Base-by-base conservation (phyloP, 1,140 invertebrate species). In the Schlechtendalia chinensis region DNA sequence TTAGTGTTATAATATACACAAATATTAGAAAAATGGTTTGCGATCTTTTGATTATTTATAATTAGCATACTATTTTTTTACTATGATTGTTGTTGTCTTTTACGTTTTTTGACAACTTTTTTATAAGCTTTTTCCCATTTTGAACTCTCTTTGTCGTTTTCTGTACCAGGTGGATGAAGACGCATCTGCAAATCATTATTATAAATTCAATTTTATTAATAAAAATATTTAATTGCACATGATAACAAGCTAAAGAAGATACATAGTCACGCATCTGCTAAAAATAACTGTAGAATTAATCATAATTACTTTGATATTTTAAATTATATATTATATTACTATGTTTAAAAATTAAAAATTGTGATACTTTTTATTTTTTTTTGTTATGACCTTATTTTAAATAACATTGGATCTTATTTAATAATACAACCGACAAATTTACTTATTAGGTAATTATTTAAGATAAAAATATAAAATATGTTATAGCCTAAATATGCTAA, bases 101-200 rank as follows among this genome's bases (percentile, higher is more conserved):
- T 79, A 79, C 74, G 74, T 56, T 80, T 83, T 75, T 82, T 83
- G 50, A 81, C 74, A 27, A 82, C 79, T 79, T 83, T 83, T 47
- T 82, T 83, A 45, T 83, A 82, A 14, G 82, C 80, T 67, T 71
- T 74, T 45, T 81, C 81, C 82, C 82, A 83, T 82, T 83, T 83
- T 58, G 81, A 67, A 29, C 80, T 71, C 11, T 80, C 59, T 79
- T 77, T 82, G 24, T 81, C 81, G 47, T 82, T 80, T 29, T 89
- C 87, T 79, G 87, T 88, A 83, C 89, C 89, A n/a, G 89, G 89
- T 27, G 90, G 89, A 85, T 90, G 87, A 82, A 89, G 87, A 82
- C 89, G 86, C 88, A 90, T 90, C 90, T 91, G 86, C 82, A 87
- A 87, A 85, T 0, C 24, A 53, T 54, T 12, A 50, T 53, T 53